Conservation (phyloP, 2,797 vertebrate genomes). For the Podargus strigoides region DNA sequence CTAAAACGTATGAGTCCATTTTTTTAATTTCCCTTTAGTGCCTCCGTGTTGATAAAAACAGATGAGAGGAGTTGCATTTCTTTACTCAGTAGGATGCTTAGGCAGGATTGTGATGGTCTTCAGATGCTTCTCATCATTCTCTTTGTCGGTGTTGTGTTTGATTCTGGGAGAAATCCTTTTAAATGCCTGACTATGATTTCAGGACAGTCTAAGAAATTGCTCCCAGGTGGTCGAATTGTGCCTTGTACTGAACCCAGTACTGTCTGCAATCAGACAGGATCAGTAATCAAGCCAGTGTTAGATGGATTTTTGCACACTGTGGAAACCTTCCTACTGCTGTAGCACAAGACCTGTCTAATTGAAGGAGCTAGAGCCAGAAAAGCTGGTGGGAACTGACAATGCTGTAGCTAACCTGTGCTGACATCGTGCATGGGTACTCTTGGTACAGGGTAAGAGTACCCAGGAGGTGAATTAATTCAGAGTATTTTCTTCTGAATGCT, state of each 20-base stretch:
- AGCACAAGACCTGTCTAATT: not conserved
- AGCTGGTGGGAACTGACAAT: not conserved
- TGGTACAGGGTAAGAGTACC: not conserved
- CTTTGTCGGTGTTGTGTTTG: not conserved
- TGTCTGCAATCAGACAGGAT: not conserved
- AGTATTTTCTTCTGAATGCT: not conserved
- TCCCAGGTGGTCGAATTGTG: not conserved
- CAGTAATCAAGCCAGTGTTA: not conserved
- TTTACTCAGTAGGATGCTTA: not conserved
- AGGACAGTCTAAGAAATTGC: not conserved
- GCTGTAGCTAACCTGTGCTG: not conserved
- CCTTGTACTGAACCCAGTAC: not conserved
- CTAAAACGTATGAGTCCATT: not conserved
- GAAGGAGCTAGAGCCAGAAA: not conserved
- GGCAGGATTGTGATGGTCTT: not conserved
- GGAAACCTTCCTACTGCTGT: not conserved
- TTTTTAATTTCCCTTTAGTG: not conserved
- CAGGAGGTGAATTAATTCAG: not conserved
- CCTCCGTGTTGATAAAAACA: not conserved
- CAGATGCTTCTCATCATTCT: accelerated
- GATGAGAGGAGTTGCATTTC: not conserved
- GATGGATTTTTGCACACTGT: not conserved
- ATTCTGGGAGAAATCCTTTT: not conserved
- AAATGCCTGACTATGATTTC: not conserved
- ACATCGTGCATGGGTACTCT: accelerated